Conservation (phyloP, 2,888 invertebrate genomes). For the Leptarthrus brevirostris region DNA sequence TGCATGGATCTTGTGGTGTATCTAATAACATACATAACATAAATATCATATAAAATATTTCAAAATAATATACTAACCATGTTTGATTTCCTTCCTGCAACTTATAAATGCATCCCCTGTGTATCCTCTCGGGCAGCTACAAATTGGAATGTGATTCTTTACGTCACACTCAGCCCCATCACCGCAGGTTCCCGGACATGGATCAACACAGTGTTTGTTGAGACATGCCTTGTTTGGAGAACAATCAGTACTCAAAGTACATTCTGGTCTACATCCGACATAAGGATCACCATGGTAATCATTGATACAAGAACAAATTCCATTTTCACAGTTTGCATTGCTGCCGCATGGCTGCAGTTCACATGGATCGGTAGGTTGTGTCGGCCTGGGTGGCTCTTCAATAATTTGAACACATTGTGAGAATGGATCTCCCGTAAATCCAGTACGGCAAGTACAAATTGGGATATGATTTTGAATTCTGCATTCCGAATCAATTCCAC, state of each 20-base stretch:
- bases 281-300: conserved; percentile 76
- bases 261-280: conserved; percentile 76
- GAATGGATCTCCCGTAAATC: conserved; percentile 77
- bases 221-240: conserved; percentile 76
- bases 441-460: conserved; percentile 72
- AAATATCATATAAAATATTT: neutral
- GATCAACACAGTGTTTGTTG: conserved; percentile 78
- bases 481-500: conserved; percentile 78
- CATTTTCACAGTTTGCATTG: conserved; percentile 78
- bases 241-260: conserved; percentile 80
- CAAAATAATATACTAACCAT: conserved; percentile 2
- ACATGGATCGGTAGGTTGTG: conserved; percentile 76
- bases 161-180: conserved; percentile 78
- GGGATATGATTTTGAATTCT: conserved; percentile 78
- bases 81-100: conserved; percentile 66
- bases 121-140: conserved; percentile 75
- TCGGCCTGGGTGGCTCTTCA: conserved; percentile 69
- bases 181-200: conserved; percentile 81
- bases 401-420: conserved; percentile 70
- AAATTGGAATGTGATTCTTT: conserved; percentile 80
- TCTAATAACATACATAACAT: conserved; percentile 51
- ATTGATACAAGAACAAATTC: conserved; percentile 72
- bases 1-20: conserved; percentile 69
- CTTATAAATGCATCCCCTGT: conserved; percentile 78
- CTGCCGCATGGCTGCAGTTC: conserved; percentile 80